Evolutionary conservation across 92 coral and sea anemone genomes (phyloP).

Genomic region (Ricordea florida): DNA sequence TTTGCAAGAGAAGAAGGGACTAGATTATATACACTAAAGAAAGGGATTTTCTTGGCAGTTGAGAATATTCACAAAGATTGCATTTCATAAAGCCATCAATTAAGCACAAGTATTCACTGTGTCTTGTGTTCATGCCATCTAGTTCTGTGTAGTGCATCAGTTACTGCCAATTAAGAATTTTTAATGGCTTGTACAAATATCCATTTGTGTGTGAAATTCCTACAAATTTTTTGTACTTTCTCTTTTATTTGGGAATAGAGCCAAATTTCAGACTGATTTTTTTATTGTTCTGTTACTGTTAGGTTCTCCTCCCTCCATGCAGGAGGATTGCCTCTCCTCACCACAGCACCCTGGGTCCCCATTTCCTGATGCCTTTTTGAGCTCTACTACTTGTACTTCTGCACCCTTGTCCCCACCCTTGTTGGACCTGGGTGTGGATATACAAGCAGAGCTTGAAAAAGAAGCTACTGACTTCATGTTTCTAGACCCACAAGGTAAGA

Average conservation of each 20-base stretch:
- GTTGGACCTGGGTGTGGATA: constrained; percentile 90
- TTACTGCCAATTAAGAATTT: no score
- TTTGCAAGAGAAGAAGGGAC: no score
- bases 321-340: constrained; percentile 64
- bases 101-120: no score
- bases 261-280: constrained; percentile 3
- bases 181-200: no score
- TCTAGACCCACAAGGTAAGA: constrained; percentile 93
- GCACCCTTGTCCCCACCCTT: constrained; percentile 83
- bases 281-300: constrained; percentile 48
- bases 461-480: constrained; percentile 80
- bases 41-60: no score
- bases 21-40: no score
- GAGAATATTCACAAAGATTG: no score
- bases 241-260: neutral
- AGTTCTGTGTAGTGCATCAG: no score
- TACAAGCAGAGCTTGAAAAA: constrained; percentile 81
- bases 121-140: no score
- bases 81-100: no score
- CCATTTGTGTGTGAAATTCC: no score
- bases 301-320: constrained; percentile 73
- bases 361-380: constrained; percentile 84
- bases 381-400: constrained; percentile 99
- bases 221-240: no score
- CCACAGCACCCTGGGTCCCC: constrained; percentile 94